Conservation (phyloP, 2,888 invertebrate genomes). For the Tigriopus californicus region DNA sequence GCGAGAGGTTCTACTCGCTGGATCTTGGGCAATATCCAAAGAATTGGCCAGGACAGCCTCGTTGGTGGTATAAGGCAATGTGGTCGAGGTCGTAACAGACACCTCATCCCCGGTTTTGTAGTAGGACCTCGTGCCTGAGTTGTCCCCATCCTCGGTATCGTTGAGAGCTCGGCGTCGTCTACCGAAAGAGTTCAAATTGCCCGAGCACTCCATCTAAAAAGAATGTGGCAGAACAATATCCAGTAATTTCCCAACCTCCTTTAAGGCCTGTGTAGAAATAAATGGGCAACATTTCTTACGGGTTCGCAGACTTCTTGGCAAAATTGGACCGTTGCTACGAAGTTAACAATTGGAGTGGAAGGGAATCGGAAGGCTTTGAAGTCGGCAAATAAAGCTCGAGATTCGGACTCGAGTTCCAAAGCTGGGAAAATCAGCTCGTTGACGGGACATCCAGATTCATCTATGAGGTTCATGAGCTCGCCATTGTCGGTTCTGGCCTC, state of each 20-base stretch:
- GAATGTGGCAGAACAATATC: no score
- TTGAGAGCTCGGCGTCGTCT: slow-evolving; percentile 20
- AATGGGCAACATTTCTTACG: slow-evolving; percentile 22
- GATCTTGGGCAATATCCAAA: background rate
- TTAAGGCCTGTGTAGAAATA: background rate
- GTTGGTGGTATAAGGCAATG: no score
- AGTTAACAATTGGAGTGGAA: slow-evolving; percentile 31
- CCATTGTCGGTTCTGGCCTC: slow-evolving; percentile 31
- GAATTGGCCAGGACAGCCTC: background rate
- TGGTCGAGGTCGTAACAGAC: no score
- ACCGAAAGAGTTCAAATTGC: slow-evolving; percentile 26
- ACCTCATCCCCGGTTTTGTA: no score
- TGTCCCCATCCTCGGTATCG: background rate
- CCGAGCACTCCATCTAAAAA: slow-evolving; percentile 25
- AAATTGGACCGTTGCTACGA: slow-evolving; percentile 31
- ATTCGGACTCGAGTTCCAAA: slow-evolving; percentile 26
- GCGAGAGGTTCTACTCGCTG: no score
- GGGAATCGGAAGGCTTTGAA: slow-evolving; percentile 33
- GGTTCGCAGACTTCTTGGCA: slow-evolving; percentile 31
- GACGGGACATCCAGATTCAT: slow-evolving; percentile 30
- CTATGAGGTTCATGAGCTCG: slow-evolving; percentile 29
- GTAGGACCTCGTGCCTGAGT: no score
- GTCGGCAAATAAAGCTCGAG: slow-evolving; percentile 27
- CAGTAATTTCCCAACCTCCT: background rate
- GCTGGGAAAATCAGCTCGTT: slow-evolving; percentile 31